Evolutionary conservation across 2,113 vertebrate genomes (phyloP).

Genomic region (Columba livia): DNA sequence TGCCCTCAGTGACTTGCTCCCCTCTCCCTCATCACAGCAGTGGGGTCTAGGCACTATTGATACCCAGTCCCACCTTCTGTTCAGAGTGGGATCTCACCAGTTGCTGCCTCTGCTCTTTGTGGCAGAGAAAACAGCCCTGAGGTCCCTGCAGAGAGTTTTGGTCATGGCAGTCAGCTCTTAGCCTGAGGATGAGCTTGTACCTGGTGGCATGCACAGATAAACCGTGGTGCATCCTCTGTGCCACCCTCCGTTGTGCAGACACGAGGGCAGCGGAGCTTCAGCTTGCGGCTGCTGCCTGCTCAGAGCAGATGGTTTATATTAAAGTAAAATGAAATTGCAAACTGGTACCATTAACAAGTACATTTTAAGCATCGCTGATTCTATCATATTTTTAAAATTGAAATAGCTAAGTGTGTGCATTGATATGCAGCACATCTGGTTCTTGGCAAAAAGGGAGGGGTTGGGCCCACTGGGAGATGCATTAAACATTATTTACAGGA

Average conservation of each 20-base stretch:
- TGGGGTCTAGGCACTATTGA: background rate
- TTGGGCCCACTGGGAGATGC: background rate
- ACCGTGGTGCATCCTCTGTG: background rate
- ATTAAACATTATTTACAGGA: background rate
- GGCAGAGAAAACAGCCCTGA: background rate
- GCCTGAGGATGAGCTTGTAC: background rate
- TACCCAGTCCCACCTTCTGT: background rate
- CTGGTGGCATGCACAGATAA: background rate
- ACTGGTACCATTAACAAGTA: slow-evolving; percentile 48
- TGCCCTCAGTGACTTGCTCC: background rate
- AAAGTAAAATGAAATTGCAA: slow-evolving; percentile 39
- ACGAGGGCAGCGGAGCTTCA: background rate
- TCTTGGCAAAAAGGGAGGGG: background rate
- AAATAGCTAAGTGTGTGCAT: background rate
- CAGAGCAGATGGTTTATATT: slow-evolving; percentile 52
- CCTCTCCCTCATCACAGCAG: background rate
- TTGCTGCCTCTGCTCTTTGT: background rate
- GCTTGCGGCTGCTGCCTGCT: slow-evolving; percentile 1
- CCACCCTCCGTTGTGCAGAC: background rate
- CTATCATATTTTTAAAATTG: slow-evolving; percentile 6
- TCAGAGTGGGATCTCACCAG: background rate
- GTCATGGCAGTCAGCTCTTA: background rate
- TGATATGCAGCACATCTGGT: background rate
- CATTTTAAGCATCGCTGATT: slow-evolving; percentile 59
- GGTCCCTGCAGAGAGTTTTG: background rate